Conservation (phyloP, 2,888 invertebrate species). For the Polymixis lichenea region DNA sequence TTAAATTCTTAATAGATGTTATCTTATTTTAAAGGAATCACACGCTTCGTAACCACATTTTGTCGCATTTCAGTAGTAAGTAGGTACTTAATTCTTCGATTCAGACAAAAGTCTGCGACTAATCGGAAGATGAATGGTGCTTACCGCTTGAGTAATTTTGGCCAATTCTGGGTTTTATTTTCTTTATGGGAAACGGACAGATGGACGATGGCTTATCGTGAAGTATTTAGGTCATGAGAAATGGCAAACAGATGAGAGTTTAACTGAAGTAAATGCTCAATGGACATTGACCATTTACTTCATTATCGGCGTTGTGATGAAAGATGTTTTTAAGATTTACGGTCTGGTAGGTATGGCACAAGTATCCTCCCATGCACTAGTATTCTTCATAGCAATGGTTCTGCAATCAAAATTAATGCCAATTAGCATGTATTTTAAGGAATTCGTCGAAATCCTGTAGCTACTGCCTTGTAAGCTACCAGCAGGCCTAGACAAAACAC, state of each 20-base stretch:
- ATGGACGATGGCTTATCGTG: conserved; percentile 35
- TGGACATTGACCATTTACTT: not conserved
- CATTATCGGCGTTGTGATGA: not conserved
- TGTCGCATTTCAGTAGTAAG: conserved; percentile 31
- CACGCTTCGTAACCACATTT: conserved; percentile 51
- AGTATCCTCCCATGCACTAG: not conserved
- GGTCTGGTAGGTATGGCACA: not conserved
- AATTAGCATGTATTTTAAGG: no score
- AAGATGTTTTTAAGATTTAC: not conserved
- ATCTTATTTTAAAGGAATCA: conserved; percentile 56
- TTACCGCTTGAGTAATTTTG: conserved; percentile 21
- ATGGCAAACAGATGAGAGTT: not conserved
- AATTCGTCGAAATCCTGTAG: no score
- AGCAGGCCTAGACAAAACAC: no score
- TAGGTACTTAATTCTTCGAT: conserved; percentile 47
- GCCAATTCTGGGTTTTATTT: conserved; percentile 32
- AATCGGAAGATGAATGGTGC: conserved; percentile 57
- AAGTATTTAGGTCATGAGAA: conserved; percentile 44
- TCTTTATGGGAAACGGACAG: conserved; percentile 34
- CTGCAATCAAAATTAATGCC: not conserved
- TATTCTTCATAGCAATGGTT: not conserved
- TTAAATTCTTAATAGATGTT: conserved; percentile 41
- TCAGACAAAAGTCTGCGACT: conserved; percentile 48
- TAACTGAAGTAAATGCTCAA: no score
- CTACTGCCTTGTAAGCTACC: no score